phyloP scores from a whole-genome alignment of 2,113 vertebrate species.

The Hydrochoerus hydrochaeris region DNA sequence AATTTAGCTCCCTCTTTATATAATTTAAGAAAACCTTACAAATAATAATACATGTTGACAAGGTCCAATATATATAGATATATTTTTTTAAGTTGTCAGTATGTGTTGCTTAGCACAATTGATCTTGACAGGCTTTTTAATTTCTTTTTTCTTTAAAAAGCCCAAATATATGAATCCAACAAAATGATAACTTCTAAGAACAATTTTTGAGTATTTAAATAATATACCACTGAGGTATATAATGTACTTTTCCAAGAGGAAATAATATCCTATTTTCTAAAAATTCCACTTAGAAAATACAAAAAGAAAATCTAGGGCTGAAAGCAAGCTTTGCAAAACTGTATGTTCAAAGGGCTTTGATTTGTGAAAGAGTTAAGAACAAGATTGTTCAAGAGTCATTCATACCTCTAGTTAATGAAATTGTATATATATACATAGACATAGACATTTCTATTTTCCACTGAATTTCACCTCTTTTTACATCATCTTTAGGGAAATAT shows the following conservation, averaged over 20 bases:
- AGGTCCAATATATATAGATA: not conserved
- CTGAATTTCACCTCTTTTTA: conserved; percentile 37
- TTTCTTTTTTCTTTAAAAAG: conserved; percentile 56
- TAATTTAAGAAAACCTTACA: conserved; percentile 49
- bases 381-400: conserved; percentile 39
- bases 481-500: conserved; percentile 43
- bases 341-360: conserved; percentile 20
- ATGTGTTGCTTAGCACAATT: not conserved
- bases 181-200: conserved; percentile 52
- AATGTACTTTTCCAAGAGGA: conserved; percentile 19
- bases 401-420: conserved; percentile 50
- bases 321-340: conserved; percentile 43
- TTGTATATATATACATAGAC: not conserved
- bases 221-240: conserved; percentile 31
- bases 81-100: conserved; percentile 12
- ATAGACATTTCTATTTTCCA: not conserved
- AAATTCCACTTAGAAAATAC: conserved; percentile 47
- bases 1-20: not conserved
- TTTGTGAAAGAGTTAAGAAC: conserved; percentile 47
- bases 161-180: not conserved
- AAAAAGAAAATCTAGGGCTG: not conserved
- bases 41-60: conserved; percentile 48
- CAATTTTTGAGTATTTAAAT: conserved; percentile 53
- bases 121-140: not conserved
- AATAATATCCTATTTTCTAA: conserved; percentile 58